phyloP scores from a whole-genome alignment of 2,113 vertebrate genomes.

The Syngnathus floridae region DNA sequence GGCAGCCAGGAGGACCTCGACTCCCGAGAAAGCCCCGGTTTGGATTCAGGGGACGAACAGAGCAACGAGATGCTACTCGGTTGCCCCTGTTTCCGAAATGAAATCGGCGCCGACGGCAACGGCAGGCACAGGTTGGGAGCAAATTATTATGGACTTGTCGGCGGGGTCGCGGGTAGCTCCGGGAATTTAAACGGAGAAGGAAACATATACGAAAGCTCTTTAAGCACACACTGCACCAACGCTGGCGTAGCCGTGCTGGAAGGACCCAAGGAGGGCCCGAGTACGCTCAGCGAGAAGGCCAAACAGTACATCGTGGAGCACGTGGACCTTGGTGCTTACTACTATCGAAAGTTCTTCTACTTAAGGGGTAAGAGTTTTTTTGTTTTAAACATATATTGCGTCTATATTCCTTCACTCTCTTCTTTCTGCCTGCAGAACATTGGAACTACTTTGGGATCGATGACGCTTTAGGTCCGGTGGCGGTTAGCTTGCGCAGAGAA shows the following conservation, averaged over 20 bases:
- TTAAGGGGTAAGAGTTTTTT: conserved; percentile 75
- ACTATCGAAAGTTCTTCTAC: conserved; percentile 90
- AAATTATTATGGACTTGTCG: conserved; percentile 37
- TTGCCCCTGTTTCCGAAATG: conserved; percentile 93
- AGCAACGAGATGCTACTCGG: conserved; percentile 90
- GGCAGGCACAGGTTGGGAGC: conserved; percentile 75
- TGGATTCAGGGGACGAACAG: conserved; percentile 88
- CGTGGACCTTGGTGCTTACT: conserved; percentile 89
- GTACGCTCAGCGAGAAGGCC: conserved; percentile 79
- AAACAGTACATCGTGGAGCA: conserved; percentile 93
- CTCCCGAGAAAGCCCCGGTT: conserved; percentile 79
- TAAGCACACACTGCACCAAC: conserved; percentile 88
- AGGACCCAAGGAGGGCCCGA: conserved; percentile 83
- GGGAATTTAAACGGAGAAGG: conserved; percentile 64
- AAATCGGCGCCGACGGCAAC: conserved; percentile 85
- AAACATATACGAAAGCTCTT: conserved; percentile 82
- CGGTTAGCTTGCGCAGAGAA: conserved; percentile 89
- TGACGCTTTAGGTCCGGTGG: conserved; percentile 87
- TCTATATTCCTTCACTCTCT: not conserved
- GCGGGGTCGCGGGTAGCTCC: conserved; percentile 45
- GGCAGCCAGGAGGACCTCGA: conserved; percentile 92
- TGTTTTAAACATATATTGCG: no score
- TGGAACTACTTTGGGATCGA: conserved; percentile 97
- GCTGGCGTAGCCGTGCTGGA: conserved; percentile 91
- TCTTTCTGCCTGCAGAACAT: conserved; percentile 72